These are phyloP conservation scores for Butorides virescens DNA, from an alignment of 2,113 vertebrate genomes.

Conservation along the genomic window DNA sequence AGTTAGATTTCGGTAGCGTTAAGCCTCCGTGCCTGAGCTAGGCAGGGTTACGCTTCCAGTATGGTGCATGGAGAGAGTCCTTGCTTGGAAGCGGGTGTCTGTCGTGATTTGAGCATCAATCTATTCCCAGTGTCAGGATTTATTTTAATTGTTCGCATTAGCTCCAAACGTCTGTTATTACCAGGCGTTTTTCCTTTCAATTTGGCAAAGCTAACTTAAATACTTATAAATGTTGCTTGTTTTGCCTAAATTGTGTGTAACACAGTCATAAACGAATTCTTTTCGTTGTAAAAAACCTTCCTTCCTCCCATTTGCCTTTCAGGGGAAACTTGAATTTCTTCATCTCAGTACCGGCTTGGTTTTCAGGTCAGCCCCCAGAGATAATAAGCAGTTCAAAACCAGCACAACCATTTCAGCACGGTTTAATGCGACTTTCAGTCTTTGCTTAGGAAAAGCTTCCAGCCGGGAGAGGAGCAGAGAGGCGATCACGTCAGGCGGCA, in stretches of 20 bases:
- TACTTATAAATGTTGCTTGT: conserved; percentile 25
- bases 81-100: not conserved
- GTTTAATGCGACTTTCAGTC: conserved; percentile 24
- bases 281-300: conserved; percentile 20
- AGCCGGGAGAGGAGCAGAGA: conserved; percentile 25
- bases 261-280: not conserved
- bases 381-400: conserved; percentile 51
- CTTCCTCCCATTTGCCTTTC: conserved; percentile 17
- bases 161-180: conserved; percentile 4
- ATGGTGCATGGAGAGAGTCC: not conserved
- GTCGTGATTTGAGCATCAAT: not conserved
- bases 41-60: not conserved
- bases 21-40: not conserved
- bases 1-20: not conserved
- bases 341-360: conserved; percentile 25
- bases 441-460: conserved; percentile 39
- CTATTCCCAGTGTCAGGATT: not conserved
- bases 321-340: conserved; percentile 42
- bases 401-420: conserved; percentile 36
- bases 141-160: not conserved
- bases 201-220: conserved; percentile 2
- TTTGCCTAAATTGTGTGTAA: conserved; percentile 31
- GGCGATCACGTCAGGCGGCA: not conserved
- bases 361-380: conserved; percentile 49
- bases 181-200: not conserved